Conservation (phyloP, 30 jellyfish, hydroid and myxozoan genomes). For the Sanderia malayensis region DNA sequence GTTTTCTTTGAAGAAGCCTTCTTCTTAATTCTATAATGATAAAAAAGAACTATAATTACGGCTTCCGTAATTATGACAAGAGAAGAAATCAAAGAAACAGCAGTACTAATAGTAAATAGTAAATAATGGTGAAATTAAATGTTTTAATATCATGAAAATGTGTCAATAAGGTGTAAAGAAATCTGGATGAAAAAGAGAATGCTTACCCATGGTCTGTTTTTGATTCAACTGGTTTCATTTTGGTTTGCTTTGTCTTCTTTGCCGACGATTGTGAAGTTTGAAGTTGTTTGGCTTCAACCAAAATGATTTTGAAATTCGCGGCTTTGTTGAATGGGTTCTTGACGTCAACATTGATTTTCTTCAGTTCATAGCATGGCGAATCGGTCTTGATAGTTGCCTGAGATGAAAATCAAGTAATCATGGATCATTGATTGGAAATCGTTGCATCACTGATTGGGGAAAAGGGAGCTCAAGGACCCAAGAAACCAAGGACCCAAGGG, state of each 20-base stretch:
- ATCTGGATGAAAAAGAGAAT: background rate
- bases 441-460: too few species aligned
- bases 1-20: background rate
- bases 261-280: background rate
- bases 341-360: slow-evolving; percentile 49
- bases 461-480: too few species aligned
- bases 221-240: slow-evolving; percentile 49
- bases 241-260: slow-evolving; percentile 15
- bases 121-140: too few species aligned
- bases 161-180: background rate
- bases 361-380: slow-evolving; percentile 88
- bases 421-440: too few species aligned
- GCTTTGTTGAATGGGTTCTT: slow-evolving; percentile 73
- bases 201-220: slow-evolving; percentile 77
- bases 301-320: slow-evolving; percentile 65
- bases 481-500: too few species aligned
- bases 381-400: slow-evolving; percentile 68
- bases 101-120: too few species aligned
- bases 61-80: too few species aligned
- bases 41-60: too few species aligned
- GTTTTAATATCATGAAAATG: too few species aligned
- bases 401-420: background rate
- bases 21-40: background rate
- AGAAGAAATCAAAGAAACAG: too few species aligned
- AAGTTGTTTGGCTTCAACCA: slow-evolving; percentile 76